Base-by-base conservation (phyloP, 2,888 invertebrate species). In the Macrosiphum euphorbiae region DNA sequence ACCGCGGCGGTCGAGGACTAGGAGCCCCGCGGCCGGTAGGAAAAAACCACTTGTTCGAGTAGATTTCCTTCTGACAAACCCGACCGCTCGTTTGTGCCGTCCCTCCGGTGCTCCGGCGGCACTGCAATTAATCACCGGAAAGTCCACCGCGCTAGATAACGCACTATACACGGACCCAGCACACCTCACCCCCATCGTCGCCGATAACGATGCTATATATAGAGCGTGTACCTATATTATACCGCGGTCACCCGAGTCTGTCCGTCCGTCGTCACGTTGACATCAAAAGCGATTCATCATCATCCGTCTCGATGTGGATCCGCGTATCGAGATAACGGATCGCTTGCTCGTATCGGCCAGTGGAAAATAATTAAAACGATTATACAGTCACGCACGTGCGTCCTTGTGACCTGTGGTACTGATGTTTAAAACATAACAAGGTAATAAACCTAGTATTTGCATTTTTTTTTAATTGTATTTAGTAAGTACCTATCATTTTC, bases 41-140 rank as follows among this genome's bases (percentile, higher is more conserved):
- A 91, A 92, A 87, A 86, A 92, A 92, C 86, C 92, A 92, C 92
- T 92, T 92, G 92, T 92, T 92, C 86, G 86, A 61, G 61, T 55
- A 26, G 67, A 90, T 90, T 67, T 90, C 67, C 47, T 47, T 67
- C 35, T 35, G n/a, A 28, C 3, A 26, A 44, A 41, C 61, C 35
- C 44, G 24, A 61, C 47, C n/a, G 28, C 11, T 55, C 28, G 55
- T 84, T 67, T 16, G 16, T 41, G 44, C 55, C 10, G 89, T 44
- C 41, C 58, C 85, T 28, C 11, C 28, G 44, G 41, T 16, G 28
- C 35, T n/a, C 44, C n/a, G 28, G 88, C 5, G 26, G 24, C 11
- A 47, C 13, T 50, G 35, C 24, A 50, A 90, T 90, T 90, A 67
- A 90, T 90, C 47, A 89, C 86, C 47, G 47, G n/a, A 86, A 28